These are phyloP conservation scores for Drosophila serrata DNA, from an alignment of 1,140 invertebrate genomes.

Conservation along the genomic window DNA sequence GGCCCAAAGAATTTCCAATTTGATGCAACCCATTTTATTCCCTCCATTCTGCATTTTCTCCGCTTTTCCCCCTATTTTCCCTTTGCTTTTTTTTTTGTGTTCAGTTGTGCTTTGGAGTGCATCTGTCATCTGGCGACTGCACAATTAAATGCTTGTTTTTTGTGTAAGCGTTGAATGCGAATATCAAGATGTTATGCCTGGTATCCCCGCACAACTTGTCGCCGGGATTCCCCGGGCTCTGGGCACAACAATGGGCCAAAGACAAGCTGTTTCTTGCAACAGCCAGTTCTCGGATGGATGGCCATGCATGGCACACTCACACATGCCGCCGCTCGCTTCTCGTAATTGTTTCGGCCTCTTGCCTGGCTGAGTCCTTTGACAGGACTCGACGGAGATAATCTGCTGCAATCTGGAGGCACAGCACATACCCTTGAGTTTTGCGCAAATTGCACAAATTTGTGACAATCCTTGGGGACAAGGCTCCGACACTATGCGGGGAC, in stretches of 20 bases:
- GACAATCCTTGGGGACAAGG: conserved; percentile 1
- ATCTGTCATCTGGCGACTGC: conserved; percentile 49
- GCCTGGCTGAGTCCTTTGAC: conserved; percentile 66
- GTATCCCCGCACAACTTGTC: conserved; percentile 39
- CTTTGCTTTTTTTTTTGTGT: conserved; percentile 12
- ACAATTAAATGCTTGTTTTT: conserved; percentile 51
- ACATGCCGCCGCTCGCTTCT: conserved; percentile 9
- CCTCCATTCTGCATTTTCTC: conserved; percentile 16
- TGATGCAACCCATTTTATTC: conserved; percentile 35
- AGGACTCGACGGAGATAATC: conserved; percentile 55
- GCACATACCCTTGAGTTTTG: conserved; percentile 1
- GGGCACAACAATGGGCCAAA: conserved; percentile 61
- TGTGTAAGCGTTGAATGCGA: conserved; percentile 35
- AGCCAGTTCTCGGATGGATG: conserved; percentile 38
- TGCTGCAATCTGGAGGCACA: conserved; percentile 45
- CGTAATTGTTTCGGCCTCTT: conserved; percentile 74
- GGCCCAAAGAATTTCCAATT: conserved; percentile 46
- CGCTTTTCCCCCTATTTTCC: conserved; percentile 1
- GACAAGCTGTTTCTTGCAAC: conserved; percentile 54
- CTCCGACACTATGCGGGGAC: no score
- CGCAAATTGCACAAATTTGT: conserved; percentile 65
- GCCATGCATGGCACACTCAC: conserved; percentile 44
- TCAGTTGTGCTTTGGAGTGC: conserved; percentile 41
- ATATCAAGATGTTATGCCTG: conserved; percentile 68
- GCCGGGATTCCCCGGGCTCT: conserved; percentile 42